Percentiles rank a stretch among this genome's conserved stretches.
phyloP scores from a whole-genome alignment of 2,797 vertebrate genomes.

The Garrulus glandarius region DNA sequence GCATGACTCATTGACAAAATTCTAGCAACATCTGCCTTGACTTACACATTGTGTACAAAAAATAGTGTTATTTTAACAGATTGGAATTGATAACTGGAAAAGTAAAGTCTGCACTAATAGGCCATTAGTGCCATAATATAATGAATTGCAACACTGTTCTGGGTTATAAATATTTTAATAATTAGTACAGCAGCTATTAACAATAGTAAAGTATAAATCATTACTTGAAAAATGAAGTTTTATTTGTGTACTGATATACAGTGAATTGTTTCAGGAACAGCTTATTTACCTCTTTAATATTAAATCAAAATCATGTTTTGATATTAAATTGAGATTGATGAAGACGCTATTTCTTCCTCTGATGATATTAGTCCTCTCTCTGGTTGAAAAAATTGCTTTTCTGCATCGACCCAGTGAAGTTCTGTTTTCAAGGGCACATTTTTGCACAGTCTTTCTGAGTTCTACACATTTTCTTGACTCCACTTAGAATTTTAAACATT shows the following conservation, averaged over 20 bases:
- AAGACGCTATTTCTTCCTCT: neutral
- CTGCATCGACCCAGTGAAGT: neutral
- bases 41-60: neutral
- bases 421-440: neutral
- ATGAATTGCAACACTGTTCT: neutral
- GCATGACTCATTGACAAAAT: neutral
- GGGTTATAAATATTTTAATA: neutral
- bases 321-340: neutral
- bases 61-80: neutral
- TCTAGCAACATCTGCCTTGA: neutral
- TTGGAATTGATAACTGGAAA: neutral
- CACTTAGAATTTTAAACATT: neutral
- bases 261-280: neutral
- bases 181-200: neutral
- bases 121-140: neutral
- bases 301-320: neutral
- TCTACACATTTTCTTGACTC: neutral
- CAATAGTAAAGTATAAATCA: neutral
- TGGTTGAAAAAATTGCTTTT: neutral
- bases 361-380: neutral
- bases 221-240: neutral
- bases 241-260: neutral
- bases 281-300: neutral
- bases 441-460: neutral
- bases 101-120: neutral